Evolutionary conservation across 2,888 invertebrate species (phyloP), one percentile per base, ranked within the genome.

Genomic region (Drosophila kambysellisi): DNA sequence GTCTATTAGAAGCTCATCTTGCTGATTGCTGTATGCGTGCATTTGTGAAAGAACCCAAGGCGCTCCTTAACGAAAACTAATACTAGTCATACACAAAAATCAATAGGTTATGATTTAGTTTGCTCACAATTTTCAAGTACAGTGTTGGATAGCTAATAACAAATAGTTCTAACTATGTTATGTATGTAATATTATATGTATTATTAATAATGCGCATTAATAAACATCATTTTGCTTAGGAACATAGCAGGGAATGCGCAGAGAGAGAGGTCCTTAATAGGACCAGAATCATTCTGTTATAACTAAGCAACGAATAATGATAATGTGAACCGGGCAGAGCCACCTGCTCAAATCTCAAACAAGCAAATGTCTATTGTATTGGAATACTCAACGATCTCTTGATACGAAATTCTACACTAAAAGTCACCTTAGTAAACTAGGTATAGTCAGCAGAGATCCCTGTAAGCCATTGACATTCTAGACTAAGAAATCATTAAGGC

Each of bases 11-110:
- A 25, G 25, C 25, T 25, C 25, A 25, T 25, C 25, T 25, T 25
- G 25, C 25, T 25, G 25, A 25, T 37, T 37, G 48, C 51, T 37
- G 41, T 37, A 25, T 25, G 25, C 25, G 25, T 25, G 25, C 25
- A 25, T 25, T 25, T 25, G 25, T 17, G 50, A 56, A 33, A 20
- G 48, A 32, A 37, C 37, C 43, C 39, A n/a, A 57, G 61, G 32
- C 35, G 32, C 46, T 11, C 30, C 39, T 33, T 11, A 43, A 39
- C 29, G 25, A 46, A 57, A 20, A 3, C 32, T 11, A 4, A 43
- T 63, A 29, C 67, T 39, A 30, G 48, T 30, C 25, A 46, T 9
- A 29, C 1, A 46, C 11, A 25, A 43, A 12, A 15, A 25, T 33
- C 17, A 9, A 17, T 43, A 6, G 32, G 57, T 15, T 43, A 43